Conservation (phyloP, 2,888 invertebrate genomes). For the Eilema griseolum region DNA sequence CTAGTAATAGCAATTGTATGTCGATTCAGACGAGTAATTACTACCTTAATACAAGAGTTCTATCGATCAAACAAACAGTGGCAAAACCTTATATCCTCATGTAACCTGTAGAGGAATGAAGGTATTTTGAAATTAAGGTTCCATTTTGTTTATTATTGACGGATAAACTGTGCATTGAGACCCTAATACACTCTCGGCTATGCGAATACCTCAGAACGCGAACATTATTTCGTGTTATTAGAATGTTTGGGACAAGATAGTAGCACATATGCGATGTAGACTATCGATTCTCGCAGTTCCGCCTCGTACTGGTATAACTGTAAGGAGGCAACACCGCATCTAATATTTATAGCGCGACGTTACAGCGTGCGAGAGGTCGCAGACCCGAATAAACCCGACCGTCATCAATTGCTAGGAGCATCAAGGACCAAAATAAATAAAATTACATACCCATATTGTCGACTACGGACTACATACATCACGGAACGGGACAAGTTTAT, state of each 20-base stretch:
- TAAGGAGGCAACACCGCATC: slow-evolving; percentile 59
- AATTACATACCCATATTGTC: slow-evolving; percentile 61
- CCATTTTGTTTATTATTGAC: slow-evolving; percentile 60
- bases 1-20: background rate
- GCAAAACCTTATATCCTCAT: slow-evolving; percentile 27
- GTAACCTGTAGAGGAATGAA: slow-evolving; percentile 30
- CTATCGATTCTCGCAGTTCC: slow-evolving; percentile 67
- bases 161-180: slow-evolving; percentile 54
- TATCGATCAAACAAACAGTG: slow-evolving; percentile 14
- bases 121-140: too few species aligned
- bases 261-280: slow-evolving; percentile 60
- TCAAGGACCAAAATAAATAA: slow-evolving; percentile 62
- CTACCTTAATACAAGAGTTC: slow-evolving; percentile 20
- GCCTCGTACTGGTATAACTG: slow-evolving; percentile 48
- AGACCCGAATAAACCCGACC: slow-evolving; percentile 52
- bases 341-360: slow-evolving; percentile 73
- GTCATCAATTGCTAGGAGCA: slow-evolving; percentile 64
- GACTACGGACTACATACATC: slow-evolving; percentile 54
- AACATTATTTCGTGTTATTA: slow-evolving; percentile 61
- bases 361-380: slow-evolving; percentile 56
- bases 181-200: slow-evolving; percentile 58
- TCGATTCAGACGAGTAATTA: background rate
- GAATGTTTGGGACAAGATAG: slow-evolving; percentile 54
- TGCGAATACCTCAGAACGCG: slow-evolving; percentile 55
- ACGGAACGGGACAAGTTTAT: slow-evolving; percentile 49